Evolutionary conservation across 2,797 vertebrate genomes (phyloP).

Genomic region (Megaceryle alcyon): DNA sequence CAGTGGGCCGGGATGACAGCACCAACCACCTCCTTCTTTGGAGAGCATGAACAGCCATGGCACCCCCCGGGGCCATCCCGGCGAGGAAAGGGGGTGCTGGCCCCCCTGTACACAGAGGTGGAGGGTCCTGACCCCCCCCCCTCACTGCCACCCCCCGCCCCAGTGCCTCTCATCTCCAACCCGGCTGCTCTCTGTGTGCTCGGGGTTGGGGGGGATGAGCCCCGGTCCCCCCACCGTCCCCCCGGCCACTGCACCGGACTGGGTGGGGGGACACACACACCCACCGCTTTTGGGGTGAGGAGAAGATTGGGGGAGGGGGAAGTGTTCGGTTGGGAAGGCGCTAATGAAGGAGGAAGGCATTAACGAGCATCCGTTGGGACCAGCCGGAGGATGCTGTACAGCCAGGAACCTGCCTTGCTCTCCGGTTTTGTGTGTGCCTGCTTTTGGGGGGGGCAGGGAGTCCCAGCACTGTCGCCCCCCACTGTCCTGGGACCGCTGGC

Average conservation of each 20-base stretch:
- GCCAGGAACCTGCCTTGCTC: slow-evolving; percentile 35
- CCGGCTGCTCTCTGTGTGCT: slow-evolving; percentile 40
- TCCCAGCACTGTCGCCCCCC: neutral
- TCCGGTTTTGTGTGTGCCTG: slow-evolving; percentile 46
- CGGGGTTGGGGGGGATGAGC: slow-evolving; percentile 6
- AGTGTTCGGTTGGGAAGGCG: neutral
- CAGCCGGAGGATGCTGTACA: neutral
- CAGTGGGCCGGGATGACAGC: slow-evolving; percentile 95
- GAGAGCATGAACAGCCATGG: slow-evolving; percentile 83
- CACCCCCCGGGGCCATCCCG: neutral
- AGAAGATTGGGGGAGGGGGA: neutral
- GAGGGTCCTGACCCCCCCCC: neutral
- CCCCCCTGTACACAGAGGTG: neutral
- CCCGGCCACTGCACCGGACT: neutral
- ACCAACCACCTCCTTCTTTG: slow-evolving; percentile 97
- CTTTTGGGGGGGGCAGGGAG: neutral
- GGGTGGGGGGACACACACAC: neutral
- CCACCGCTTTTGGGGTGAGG: neutral
- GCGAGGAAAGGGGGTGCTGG: neutral
- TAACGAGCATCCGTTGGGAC: neutral
- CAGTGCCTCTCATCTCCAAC: slow-evolving; percentile 36
- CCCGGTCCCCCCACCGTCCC: neutral
- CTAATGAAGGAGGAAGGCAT: neutral
- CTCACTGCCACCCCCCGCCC: neutral
- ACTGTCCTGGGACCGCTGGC: neutral